A percentile compares a stretch with the other conserved stretches of the same genome.
These are phyloP conservation scores for Dyspetes luteomarginatus DNA, from an alignment of 2,888 invertebrate genomes.

Conservation along the genomic window DNA sequence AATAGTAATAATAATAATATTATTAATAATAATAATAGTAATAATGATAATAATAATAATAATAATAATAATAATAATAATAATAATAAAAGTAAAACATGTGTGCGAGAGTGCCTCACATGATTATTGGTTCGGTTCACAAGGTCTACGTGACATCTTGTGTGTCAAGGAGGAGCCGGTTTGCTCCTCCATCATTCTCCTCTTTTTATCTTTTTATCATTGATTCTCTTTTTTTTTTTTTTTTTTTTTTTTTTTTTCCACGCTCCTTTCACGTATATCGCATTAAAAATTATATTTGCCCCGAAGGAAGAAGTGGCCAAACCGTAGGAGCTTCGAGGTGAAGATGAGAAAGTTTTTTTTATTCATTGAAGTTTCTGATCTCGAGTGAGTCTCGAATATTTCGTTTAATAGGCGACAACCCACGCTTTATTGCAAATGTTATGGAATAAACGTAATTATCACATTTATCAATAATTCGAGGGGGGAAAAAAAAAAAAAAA, in stretches of 20 bases:
- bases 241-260: conserved; percentile 6
- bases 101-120: conserved; percentile 32
- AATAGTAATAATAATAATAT: background rate
- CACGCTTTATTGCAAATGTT: background rate
- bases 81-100: background rate
- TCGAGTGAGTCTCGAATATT: conserved; percentile 17
- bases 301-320: conserved; percentile 34
- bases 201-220: background rate
- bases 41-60: conserved; percentile 1
- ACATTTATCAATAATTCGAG: no score
- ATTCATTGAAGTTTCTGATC: background rate
- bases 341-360: conserved; percentile 53
- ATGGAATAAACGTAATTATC: background rate
- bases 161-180: conserved; percentile 46
- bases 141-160: conserved; percentile 51
- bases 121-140: conserved; percentile 58
- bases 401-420: background rate
- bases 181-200: background rate
- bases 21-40: conserved; percentile 7
- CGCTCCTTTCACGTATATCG: conserved; percentile 27
- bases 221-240: background rate
- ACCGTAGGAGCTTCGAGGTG: conserved; percentile 24
- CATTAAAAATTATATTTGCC: conserved; percentile 23
- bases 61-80: conserved; percentile 3
- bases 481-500: no score